Evolutionary conservation across 2,888 invertebrate species (phyloP).

Genomic region (Sminthurides aquaticus): DNA sequence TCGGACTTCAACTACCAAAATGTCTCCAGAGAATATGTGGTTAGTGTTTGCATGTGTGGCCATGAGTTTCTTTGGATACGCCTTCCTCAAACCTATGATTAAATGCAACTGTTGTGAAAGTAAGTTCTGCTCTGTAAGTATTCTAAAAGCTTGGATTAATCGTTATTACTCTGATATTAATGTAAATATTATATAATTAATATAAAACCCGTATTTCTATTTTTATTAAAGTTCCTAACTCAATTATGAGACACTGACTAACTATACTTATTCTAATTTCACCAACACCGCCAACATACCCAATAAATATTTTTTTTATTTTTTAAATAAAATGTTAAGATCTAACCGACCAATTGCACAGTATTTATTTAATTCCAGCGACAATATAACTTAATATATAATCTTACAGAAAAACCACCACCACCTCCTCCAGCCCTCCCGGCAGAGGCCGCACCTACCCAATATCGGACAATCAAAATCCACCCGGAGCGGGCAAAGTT

Average conservation of each 20-base stretch:
- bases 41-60: slow-evolving; percentile 12
- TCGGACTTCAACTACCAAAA: background rate
- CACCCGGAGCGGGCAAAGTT: slow-evolving; percentile 15
- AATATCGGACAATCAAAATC: slow-evolving; percentile 7
- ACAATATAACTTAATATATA: too few species aligned
- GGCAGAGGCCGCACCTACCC: background rate
- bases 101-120: slow-evolving; percentile 7
- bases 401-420: background rate
- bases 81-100: slow-evolving; percentile 12
- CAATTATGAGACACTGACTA: too few species aligned
- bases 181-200: too few species aligned
- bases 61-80: slow-evolving; percentile 10
- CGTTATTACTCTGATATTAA: too few species aligned
- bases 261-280: too few species aligned
- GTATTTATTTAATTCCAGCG: too few species aligned
- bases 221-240: too few species aligned
- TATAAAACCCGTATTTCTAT: too few species aligned
- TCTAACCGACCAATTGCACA: too few species aligned
- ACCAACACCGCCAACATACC: background rate
- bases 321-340: too few species aligned
- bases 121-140: background rate
- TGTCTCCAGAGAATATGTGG: slow-evolving; percentile 9
- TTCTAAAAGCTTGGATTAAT: too few species aligned
- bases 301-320: too few species aligned
- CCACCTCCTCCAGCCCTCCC: background rate